Evolutionary conservation across 2,888 invertebrate genomes (phyloP).

Genomic region (Acronicta psi): DNA sequence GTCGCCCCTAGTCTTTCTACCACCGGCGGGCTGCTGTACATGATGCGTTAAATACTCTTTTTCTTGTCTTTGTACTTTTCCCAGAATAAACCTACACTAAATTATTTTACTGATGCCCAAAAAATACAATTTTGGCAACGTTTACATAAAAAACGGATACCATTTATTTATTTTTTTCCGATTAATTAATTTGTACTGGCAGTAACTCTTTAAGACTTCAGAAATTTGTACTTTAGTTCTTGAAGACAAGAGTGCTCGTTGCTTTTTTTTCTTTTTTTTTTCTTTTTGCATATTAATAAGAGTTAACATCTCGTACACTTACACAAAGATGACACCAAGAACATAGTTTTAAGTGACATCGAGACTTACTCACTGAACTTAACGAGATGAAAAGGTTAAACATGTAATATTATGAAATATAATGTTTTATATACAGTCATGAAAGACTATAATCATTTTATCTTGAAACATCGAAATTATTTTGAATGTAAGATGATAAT

Average conservation of each 20-base stretch:
- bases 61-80: constrained; percentile 77
- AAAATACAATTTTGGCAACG: constrained; percentile 87
- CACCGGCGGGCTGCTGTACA: constrained; percentile 71
- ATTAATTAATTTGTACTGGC: constrained; percentile 88
- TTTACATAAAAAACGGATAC: constrained; percentile 80
- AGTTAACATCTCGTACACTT: constrained; percentile 67
- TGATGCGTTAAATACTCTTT: constrained; percentile 32
- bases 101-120: constrained; percentile 79
- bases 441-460: constrained; percentile 64
- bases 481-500: constrained; percentile 50
- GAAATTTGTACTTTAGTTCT: constrained; percentile 88
- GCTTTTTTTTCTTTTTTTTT: constrained; percentile 65
- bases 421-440: constrained; percentile 78
- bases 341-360: constrained; percentile 77
- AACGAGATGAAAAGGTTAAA: constrained; percentile 60
- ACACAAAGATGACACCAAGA: constrained; percentile 83
- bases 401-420: constrained; percentile 60
- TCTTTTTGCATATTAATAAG: constrained; percentile 61
- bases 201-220: constrained; percentile 84
- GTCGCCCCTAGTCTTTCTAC: constrained; percentile 51
- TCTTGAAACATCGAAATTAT: constrained; percentile 62
- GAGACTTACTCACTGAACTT: constrained; percentile 77
- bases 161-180: constrained; percentile 59
- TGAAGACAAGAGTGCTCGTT: constrained; percentile 82
- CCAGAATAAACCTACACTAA: constrained; percentile 80